Evolutionary conservation across 2,113 vertebrate genomes (phyloP), one percentile per base, ranked within the genome.

Genomic region (Turnix velox): DNA sequence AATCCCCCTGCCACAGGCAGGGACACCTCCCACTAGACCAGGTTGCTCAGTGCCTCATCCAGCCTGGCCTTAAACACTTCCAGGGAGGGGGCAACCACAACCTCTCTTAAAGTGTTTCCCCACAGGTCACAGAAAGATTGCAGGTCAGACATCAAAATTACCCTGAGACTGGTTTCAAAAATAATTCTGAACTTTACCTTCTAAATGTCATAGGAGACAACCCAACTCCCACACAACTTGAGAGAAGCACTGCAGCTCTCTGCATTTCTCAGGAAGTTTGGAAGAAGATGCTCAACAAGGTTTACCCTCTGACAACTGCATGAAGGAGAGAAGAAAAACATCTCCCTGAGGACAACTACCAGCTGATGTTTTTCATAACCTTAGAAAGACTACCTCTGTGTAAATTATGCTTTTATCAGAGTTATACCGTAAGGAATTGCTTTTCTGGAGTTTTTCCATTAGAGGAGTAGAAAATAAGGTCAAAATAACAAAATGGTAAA

Each of bases 171-270:
- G 40, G 8, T 28, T 81, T 92, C 1, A 67, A 92, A 84, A 75
- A 14, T 14, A 16, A 57, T 57, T 57, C 33, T 49, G 3, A 69
- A 80, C 28, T 58, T 87, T 18, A 57, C 55, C 6, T 67, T 86
- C 68, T 88, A 88, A 95, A 94, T 88, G 85, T 84, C 71, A 78
- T 4, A 92, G 91, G 75, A 88, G 73, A 67, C 84, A 63, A 90
- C 61, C 39, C 59, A 68, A 28, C 69, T 94, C 93, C 83, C 69
- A 77, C 61, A 84, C 61, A 78, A 48, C 69, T 90, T 90, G 72
- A 92, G 94, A 65, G 27, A 87, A 91, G 48, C 25, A 22, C 46
- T 83, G 37, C 15, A 31, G n/a, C 30, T 43, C 85, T 92, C 79
- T 48, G 12, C n/a, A 52, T 80, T 78, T 73, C 90, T 94, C 80